phyloP scores from a whole-genome alignment of 2,797 vertebrate species.

The Lindbergichthys nudifrons region DNA sequence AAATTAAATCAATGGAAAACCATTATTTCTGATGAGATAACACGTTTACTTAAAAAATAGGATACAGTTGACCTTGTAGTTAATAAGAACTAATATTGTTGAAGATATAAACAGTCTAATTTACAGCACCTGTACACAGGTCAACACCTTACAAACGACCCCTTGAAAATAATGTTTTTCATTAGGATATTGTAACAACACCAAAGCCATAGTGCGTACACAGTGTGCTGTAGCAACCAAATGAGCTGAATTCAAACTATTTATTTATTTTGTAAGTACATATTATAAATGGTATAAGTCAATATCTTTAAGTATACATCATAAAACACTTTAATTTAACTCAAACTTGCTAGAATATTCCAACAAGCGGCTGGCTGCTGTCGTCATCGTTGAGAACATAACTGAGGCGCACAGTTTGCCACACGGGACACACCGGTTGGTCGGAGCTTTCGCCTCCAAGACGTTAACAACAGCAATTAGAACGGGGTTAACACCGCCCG shows the following conservation, averaged over 20 bases:
- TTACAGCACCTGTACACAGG: neutral
- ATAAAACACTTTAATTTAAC: neutral
- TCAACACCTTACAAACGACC: neutral
- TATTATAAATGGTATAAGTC: no score
- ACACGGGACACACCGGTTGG: conserved; percentile 52
- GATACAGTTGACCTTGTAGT: neutral
- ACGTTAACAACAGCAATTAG: neutral
- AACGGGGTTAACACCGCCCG: conserved; percentile 60
- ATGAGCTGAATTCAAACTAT: neutral
- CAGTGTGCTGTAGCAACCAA: conserved; percentile 3
- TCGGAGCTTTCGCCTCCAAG: conserved; percentile 38
- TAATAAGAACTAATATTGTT: neutral
- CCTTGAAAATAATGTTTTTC: neutral
- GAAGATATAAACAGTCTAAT: neutral
- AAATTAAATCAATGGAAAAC: neutral
- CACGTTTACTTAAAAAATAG: neutral
- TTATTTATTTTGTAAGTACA: no score
- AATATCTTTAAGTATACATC: neutral
- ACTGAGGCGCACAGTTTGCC: conserved; percentile 23
- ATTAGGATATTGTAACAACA: neutral
- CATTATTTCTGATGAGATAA: neutral
- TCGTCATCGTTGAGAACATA: conserved; percentile 60
- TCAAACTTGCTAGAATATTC: conserved; percentile 83
- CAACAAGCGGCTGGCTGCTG: conserved; percentile 53
- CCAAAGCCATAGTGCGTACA: neutral